Evolutionary conservation across 2,113 vertebrate species (phyloP).

Genomic region (Aythya baeri): DNA sequence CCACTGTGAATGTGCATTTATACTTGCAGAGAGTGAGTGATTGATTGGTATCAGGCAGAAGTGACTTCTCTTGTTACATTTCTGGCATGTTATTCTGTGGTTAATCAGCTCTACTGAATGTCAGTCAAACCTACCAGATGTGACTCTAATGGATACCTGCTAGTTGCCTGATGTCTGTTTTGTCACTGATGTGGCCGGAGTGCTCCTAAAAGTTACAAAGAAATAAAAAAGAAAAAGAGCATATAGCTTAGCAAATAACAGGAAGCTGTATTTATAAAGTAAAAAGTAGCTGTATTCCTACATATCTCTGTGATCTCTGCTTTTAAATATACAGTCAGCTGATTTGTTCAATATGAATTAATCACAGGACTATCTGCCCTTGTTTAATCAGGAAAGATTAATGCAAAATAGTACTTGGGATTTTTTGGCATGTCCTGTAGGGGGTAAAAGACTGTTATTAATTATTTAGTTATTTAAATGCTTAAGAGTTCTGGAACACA

Average conservation of each 20-base stretch:
- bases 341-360: neutral
- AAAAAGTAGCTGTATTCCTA: neutral
- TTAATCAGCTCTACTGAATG: slow-evolving; percentile 30
- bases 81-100: slow-evolving; percentile 36
- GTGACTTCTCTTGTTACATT: slow-evolving; percentile 37
- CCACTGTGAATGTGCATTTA: slow-evolving; percentile 54
- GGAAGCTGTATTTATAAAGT: neutral
- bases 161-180: slow-evolving; percentile 13
- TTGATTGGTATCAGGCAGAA: slow-evolving; percentile 45
- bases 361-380: neutral
- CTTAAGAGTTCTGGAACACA: neutral
- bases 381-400: neutral
- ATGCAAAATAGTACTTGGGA: neutral
- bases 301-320: neutral
- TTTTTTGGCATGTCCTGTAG: neutral
- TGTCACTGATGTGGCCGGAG: slow-evolving; percentile 21
- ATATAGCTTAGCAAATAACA: neutral
- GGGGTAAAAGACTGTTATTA: neutral
- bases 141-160: slow-evolving; percentile 53
- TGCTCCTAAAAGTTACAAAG: neutral
- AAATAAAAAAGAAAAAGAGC: neutral
- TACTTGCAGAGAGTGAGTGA: slow-evolving; percentile 23
- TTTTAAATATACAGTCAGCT: neutral
- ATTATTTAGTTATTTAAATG: neutral
- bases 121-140: slow-evolving; percentile 36